Base-by-base conservation (phyloP, 2,113 vertebrate genomes). In the Poeciliopsis turrubarensis region DNA sequence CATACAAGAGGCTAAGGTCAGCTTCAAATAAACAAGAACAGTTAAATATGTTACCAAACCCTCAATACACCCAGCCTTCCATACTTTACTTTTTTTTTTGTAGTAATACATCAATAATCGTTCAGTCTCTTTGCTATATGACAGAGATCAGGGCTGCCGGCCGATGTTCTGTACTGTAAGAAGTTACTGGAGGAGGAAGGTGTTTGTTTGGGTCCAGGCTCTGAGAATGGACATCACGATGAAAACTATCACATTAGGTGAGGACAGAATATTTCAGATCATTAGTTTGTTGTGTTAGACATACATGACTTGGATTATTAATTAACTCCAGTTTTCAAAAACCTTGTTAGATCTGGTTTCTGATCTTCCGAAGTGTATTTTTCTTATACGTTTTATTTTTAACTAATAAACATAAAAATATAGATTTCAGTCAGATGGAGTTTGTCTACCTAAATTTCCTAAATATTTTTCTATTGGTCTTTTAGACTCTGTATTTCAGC, bases 151-250 rank as follows among this genome's bases (percentile, higher is more conserved):
- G 66, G 61, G 8, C 1, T 87, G 75, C 83, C 78, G 65, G 75
- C 81, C 14, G 89, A 87, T 29, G 73, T 85, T 37, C 51, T 92
- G 27, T 94, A 93, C 83, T 85, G 92, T 65, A 82, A 84, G 69
- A 85, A 26, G 75, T 66, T 93, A 44, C 81, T 91, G 77, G 75
- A 90, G 54, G 86, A 90, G 60, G 84, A 89, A 41, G 86, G 90
- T 94, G 65, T 65, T 83, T 27, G 57, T 3, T 57, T 85, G 2
- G 91, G 90, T 30, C 65, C 75, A 29, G 83, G 83, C 78, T 57
- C 51, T 57, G 51, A 57, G 3, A 57, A 3, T 3, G 51, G 51
- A 25, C 25, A 57, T 57, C 25, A 57, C 8, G 2, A n/a, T 57
- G 17, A 57, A 25, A 57, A 57, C 22, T 57, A 25, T n/a, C 51